Conservation (phyloP, 2,797 vertebrate species). For the Catamblyrhynchus diadema region DNA sequence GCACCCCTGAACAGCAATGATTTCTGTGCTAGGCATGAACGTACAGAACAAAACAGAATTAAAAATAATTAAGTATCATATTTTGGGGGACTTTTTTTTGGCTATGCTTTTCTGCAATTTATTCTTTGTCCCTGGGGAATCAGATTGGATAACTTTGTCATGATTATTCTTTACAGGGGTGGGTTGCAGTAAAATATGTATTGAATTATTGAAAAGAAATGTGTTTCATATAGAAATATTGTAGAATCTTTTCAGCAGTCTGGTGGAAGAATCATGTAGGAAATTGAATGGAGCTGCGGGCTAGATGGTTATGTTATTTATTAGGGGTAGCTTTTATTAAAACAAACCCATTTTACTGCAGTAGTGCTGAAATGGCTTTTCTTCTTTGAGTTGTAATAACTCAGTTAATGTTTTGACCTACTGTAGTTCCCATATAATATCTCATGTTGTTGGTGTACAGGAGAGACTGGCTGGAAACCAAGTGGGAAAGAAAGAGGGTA, state of each 20-base stretch:
- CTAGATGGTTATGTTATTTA: neutral
- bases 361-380: conserved; percentile 11
- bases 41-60: neutral
- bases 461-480: conserved; percentile 96
- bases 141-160: neutral
- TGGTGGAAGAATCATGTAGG: neutral
- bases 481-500: conserved; percentile 87
- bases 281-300: neutral
- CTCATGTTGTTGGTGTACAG: conserved; percentile 74
- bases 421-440: conserved; percentile 66
- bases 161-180: neutral
- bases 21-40: neutral
- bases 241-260: neutral
- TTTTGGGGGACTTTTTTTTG: neutral
- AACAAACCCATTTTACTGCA: neutral
- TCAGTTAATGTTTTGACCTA: conserved; percentile 53
- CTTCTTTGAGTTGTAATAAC: conserved; percentile 41
- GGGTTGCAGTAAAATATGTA: neutral
- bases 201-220: neutral
- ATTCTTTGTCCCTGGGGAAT: neutral
- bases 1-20: neutral
- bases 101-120: neutral
- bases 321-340: conserved; percentile 13
- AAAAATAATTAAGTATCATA: neutral
- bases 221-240: neutral